Evolutionary conservation across 2,797 vertebrate species (phyloP).

Genomic region (Poeciliopsis gracilis): DNA sequence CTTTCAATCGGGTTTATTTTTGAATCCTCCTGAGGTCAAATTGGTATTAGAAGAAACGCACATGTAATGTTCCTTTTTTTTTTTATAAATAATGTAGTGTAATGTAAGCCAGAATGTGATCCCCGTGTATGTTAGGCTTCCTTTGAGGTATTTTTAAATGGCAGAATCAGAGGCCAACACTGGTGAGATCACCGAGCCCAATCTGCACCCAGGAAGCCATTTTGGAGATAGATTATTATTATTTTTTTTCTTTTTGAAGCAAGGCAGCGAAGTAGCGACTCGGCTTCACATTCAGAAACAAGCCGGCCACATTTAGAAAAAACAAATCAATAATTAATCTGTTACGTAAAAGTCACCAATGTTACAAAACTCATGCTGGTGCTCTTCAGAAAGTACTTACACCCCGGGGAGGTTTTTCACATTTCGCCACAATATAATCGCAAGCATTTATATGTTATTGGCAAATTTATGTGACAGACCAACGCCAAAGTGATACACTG

Average conservation of each 20-base stretch:
- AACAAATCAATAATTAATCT: constrained; percentile 12
- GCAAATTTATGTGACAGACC: background rate
- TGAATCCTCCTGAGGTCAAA: constrained; percentile 29
- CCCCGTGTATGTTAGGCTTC: constrained; percentile 6
- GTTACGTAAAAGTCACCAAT: constrained; percentile 20
- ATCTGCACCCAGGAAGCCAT: constrained; percentile 15
- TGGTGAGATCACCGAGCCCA: constrained; percentile 9
- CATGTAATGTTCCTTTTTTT: constrained; percentile 38
- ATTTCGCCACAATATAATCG: background rate
- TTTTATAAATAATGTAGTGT: constrained; percentile 29
- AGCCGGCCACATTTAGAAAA: constrained; percentile 21
- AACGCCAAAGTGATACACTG: background rate
- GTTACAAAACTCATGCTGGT: constrained; percentile 8
- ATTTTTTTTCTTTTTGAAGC: no score
- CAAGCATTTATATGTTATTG: background rate
- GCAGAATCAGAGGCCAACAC: constrained; percentile 13
- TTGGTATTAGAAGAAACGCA: constrained; percentile 37
- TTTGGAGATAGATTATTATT: constrained; percentile 16
- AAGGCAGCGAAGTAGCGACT: constrained; percentile 5
- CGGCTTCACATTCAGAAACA: constrained; percentile 25
- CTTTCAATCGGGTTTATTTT: constrained; percentile 39
- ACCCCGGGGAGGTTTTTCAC: background rate
- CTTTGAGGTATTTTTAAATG: constrained; percentile 47
- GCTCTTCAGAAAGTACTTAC: background rate
- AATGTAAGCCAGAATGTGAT: constrained; percentile 37